Evolutionary conservation across 2,888 invertebrate species (phyloP), one percentile per base, ranked within the genome.

Genomic region (Cryptocephalus moraei): DNA sequence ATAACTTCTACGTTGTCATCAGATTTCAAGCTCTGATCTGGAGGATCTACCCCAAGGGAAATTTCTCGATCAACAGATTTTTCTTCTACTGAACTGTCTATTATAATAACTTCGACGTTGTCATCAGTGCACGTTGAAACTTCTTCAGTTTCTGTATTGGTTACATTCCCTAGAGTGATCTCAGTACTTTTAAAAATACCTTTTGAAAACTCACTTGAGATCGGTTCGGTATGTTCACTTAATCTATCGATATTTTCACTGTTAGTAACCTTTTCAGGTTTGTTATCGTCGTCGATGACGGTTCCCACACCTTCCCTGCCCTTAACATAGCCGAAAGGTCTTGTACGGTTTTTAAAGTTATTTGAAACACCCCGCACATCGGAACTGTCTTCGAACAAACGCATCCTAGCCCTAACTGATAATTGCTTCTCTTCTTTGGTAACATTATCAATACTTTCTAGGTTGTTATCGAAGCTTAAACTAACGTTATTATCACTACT

Each of bases 351-450:
- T 43, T 51, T 40, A 22, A 22, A 22, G 22, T 22, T 22, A 22
- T 22, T 22, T 47, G 47, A 45, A 42, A 46, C 50, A 50, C 49
- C 56, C 54, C 49, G 44, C 54, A 53, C 53, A 55, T 61, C 59
- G 59, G 57, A 55, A 50, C 51, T 52, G 53, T 52, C 63, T 64
- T 72, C 71, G 57, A 71, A 70, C 53, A 71, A 56, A 53, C 64
- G 64, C 68, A 67, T 65, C 56, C 70, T 66, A 52, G 63, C 61
- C 61, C 67, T 70, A 50, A 72, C 70, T 55, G 69, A 61, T 52
- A 70, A 69, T 22, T 22, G 22, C 22, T 22, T 22, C 22, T 22
- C 22, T 22, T 22, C 69, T 71, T 71, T 71, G 71, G 71, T 70
- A 69, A 68, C 63, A 62, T 62, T 55, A 58, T 61, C 59, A 22